Conservation (phyloP, 2,113 vertebrate genomes). For the Alligator mississippiensis region DNA sequence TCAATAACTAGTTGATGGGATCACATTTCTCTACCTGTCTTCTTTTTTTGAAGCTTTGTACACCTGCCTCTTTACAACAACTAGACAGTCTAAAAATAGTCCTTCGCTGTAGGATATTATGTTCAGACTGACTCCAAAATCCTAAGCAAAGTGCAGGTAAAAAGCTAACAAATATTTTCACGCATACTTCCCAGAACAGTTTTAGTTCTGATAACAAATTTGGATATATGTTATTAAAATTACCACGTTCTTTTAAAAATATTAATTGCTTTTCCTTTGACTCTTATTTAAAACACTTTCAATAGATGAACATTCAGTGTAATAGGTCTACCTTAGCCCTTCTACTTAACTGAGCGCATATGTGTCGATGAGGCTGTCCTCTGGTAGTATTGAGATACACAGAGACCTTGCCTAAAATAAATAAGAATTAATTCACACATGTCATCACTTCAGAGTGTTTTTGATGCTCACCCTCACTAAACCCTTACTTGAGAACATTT, state of each 20-base stretch:
- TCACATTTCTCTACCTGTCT: slow-evolving; percentile 6
- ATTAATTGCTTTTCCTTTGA: background rate
- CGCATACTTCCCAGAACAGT: background rate
- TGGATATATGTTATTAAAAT: background rate
- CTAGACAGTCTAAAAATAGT: slow-evolving; percentile 4
- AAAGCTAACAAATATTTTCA: background rate
- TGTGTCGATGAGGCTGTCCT: background rate
- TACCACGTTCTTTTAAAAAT: background rate
- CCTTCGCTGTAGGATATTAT: background rate
- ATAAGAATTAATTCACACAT: background rate
- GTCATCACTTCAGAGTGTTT: background rate
- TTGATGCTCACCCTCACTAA: background rate
- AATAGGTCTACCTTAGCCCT: background rate
- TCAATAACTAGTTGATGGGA: slow-evolving; percentile 1
- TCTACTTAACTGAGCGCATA: background rate
- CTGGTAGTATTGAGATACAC: background rate
- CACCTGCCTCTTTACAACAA: background rate
- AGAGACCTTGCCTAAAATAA: background rate
- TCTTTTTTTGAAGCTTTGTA: slow-evolving; percentile 4
- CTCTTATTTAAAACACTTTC: background rate
- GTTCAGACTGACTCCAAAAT: background rate
- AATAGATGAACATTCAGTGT: background rate
- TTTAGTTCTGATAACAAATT: background rate
- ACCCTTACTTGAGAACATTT: background rate
- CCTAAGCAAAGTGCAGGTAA: background rate